Conservation (phyloP, 2,113 vertebrate species). For the Ceyx margarethae region DNA sequence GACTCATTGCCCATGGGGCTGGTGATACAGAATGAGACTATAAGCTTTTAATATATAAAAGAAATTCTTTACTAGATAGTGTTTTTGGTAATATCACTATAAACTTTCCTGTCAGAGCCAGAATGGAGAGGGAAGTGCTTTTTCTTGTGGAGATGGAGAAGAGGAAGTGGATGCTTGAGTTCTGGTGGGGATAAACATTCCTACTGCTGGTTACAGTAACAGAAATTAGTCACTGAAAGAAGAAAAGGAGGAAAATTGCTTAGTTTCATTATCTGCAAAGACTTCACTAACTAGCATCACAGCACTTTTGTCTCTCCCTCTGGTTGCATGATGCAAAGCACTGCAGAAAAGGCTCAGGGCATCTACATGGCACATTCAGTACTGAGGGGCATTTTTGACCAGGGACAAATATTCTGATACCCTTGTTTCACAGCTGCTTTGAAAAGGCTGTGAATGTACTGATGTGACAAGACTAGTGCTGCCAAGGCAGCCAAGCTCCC, state of each 20-base stretch:
- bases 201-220: not conserved
- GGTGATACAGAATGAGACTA: not conserved
- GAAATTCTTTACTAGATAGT: not conserved
- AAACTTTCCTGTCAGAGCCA: not conserved
- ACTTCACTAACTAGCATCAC: not conserved
- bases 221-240: not conserved
- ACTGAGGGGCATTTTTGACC: not conserved
- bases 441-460: not conserved
- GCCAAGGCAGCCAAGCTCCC: not conserved
- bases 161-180: not conserved
- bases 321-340: not conserved
- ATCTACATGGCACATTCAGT: not conserved
- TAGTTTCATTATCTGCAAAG: not conserved
- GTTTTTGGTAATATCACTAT: not conserved
- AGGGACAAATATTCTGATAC: not conserved
- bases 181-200: not conserved
- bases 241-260: not conserved
- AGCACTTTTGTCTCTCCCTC: not conserved
- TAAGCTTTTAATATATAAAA: not conserved
- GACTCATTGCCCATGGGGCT: not conserved
- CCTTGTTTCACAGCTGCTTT: not conserved
- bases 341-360: not conserved
- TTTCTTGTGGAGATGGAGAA: not conserved
- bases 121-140: not conserved
- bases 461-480: not conserved